Evolutionary conservation across 2,888 invertebrate species (phyloP), one percentile per base, ranked within the genome.

Genomic region (Entomobrya proxima): DNA sequence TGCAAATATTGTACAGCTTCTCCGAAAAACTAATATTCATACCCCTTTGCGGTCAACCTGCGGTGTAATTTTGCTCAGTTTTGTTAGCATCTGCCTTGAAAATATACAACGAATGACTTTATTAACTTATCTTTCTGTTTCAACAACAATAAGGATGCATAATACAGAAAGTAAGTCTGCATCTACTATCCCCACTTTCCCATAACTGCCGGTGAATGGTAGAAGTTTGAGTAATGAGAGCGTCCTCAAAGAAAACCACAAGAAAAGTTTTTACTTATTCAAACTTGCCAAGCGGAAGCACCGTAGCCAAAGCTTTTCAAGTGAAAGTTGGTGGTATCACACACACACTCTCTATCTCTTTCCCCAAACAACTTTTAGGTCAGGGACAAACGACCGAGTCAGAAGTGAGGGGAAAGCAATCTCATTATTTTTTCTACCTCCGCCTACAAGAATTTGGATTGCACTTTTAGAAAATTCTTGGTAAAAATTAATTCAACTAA

Each of bases 191-290:
- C n/a, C n/a, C n/a, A n/a, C n/a, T n/a, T n/a, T n/a, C n/a, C n/a
- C n/a, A n/a, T n/a, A n/a, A n/a, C n/a, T n/a, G n/a, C n/a, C n/a
- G n/a, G n/a, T n/a, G n/a, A n/a, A n/a, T n/a, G n/a, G n/a, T n/a
- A n/a, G n/a, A n/a, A n/a, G n/a, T 67, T 37, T 32, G 64, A 35
- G 35, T 32, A 64, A 35, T 35, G 67, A 67, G 67, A 6, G 9
- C 0, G 40, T 67, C 37, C 24, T 37, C 67, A 40, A 67, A 67
- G 37, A 67, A 67, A 67, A 67, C 67, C 67, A 67, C 64, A 67
- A 9, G 1, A 58, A 3, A 37, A 37, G 37, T 67, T 67, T 67
- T 40, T 40, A 40, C 24, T 40, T n/a, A 32, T 32, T 40, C 9
- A 61, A 61, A 61, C n/a, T 61, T 61, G 18, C 24, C 40, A 40